Conservation (phyloP, 2,113 vertebrate species). For the Coregonus clupeaformis region DNA sequence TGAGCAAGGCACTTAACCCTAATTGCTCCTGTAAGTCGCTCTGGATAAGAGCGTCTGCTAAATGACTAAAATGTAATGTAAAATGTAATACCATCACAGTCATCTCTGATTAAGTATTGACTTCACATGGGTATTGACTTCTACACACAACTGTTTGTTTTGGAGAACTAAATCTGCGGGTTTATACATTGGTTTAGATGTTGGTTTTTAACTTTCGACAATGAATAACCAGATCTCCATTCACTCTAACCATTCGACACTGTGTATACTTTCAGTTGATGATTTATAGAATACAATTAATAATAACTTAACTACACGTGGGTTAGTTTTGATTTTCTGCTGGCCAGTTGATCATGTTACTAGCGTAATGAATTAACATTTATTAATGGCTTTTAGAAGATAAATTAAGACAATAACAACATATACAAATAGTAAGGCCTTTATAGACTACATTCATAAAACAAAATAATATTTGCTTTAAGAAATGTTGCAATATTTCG, state of each 20-base stretch:
- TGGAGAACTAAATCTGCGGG: slow-evolving; percentile 69
- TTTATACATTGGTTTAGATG: slow-evolving; percentile 47
- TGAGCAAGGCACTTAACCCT: too few species aligned
- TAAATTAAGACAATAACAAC: neutral
- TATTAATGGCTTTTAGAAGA: neutral
- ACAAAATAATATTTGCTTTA: neutral
- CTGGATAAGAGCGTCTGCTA: too few species aligned
- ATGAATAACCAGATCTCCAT: slow-evolving; percentile 91
- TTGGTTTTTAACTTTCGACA: slow-evolving; percentile 87
- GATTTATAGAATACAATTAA: slow-evolving; percentile 99
- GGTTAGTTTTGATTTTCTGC: slow-evolving; percentile 73
- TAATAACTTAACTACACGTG: slow-evolving; percentile 91
- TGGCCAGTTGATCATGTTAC: slow-evolving; percentile 12
- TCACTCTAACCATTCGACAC: slow-evolving; percentile 84
- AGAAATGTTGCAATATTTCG: neutral
- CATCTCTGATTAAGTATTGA: slow-evolving; percentile 30
- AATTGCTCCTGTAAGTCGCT: too few species aligned
- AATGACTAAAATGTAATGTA: too few species aligned
- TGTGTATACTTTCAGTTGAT: slow-evolving; percentile 98
- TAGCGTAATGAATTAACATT: neutral
- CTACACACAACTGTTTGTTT: slow-evolving; percentile 69
- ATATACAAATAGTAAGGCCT: neutral
- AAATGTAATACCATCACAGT: neutral
- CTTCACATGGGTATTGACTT: slow-evolving; percentile 52
- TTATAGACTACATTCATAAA: neutral